These are phyloP conservation scores for Micrasema minimum DNA, from an alignment of 1,140 invertebrate genomes.

Conservation along the genomic window DNA sequence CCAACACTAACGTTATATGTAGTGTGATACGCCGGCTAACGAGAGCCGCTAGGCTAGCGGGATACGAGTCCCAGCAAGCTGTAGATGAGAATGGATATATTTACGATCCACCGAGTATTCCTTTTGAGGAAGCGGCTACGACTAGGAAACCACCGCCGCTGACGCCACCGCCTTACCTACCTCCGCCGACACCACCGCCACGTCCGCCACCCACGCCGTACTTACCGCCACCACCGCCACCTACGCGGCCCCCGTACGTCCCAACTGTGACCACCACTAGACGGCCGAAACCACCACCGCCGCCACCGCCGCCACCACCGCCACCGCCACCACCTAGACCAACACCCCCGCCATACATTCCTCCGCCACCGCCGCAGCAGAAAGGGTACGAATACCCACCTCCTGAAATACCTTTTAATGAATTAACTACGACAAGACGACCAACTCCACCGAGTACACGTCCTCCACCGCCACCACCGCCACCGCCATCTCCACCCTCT, in stretches of 20 bases:
- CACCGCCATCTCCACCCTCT: constrained; percentile 47
- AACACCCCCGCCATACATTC: constrained; percentile 46
- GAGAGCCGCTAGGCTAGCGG: constrained; percentile 29
- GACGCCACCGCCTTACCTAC: not conserved
- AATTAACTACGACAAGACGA: constrained; percentile 13
- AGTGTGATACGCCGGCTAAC: not conserved
- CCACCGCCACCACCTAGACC: constrained; percentile 53
- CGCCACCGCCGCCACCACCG: constrained; percentile 41
- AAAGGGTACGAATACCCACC: constrained; percentile 35
- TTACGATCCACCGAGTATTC: constrained; percentile 32
- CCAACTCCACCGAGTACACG: constrained; percentile 43
- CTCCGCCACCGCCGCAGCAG: not conserved
- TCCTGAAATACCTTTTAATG: not conserved
- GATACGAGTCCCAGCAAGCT: constrained; percentile 9
- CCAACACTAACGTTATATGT: constrained; percentile 7
- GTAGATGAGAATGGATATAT: constrained; percentile 18
- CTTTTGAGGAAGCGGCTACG: constrained; percentile 24
- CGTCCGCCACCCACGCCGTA: constrained; percentile 41
- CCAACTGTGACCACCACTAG: constrained; percentile 46
- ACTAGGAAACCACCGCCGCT: not conserved
- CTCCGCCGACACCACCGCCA: not conserved
- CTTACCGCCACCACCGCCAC: constrained; percentile 49
- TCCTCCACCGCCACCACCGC: constrained; percentile 40
- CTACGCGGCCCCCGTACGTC: constrained; percentile 39
- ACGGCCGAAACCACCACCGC: constrained; percentile 47